Evolutionary conservation across 2,797 vertebrate genomes (phyloP).

Genomic region (Xyrichtys novacula): DNA sequence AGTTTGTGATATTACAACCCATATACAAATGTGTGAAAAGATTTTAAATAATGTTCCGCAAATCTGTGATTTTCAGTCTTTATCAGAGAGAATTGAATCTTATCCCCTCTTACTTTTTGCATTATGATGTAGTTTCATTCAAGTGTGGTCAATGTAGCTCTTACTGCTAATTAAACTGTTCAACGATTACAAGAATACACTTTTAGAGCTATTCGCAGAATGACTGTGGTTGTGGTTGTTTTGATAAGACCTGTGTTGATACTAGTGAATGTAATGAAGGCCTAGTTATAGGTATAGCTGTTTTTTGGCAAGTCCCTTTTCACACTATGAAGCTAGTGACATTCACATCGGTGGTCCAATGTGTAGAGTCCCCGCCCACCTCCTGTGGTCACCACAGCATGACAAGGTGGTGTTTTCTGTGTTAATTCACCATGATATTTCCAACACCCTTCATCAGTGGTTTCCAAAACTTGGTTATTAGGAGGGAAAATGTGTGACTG

Average conservation of each 20-base stretch:
- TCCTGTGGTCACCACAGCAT: slow-evolving; percentile 64
- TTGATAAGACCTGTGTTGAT: slow-evolving; percentile 16
- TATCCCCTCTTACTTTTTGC: background rate
- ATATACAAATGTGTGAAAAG: too few relatives aligned
- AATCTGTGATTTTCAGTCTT: background rate
- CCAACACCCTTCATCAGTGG: slow-evolving; percentile 36
- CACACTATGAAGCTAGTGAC: slow-evolving; percentile 31
- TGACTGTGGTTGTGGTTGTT: slow-evolving; percentile 6
- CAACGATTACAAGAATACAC: background rate
- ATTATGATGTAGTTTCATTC: too few relatives aligned
- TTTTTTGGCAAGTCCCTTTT: slow-evolving; percentile 63
- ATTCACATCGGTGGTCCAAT: slow-evolving; percentile 45
- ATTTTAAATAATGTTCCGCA: too few relatives aligned
- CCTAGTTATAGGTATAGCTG: slow-evolving; percentile 34
- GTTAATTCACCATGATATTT: slow-evolving; percentile 50
- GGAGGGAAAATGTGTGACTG: slow-evolving; percentile 13
- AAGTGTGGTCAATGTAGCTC: background rate
- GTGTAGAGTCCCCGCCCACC: slow-evolving; percentile 77
- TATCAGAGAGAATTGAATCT: background rate
- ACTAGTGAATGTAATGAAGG: slow-evolving; percentile 22
- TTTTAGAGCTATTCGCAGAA: background rate
- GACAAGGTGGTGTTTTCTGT: slow-evolving; percentile 44
- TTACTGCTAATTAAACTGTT: background rate
- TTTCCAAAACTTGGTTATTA: slow-evolving; percentile 49
- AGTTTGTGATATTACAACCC: too few relatives aligned